Base-by-base conservation (phyloP, 2,888 invertebrate species). In the Hemithea aestivaria region DNA sequence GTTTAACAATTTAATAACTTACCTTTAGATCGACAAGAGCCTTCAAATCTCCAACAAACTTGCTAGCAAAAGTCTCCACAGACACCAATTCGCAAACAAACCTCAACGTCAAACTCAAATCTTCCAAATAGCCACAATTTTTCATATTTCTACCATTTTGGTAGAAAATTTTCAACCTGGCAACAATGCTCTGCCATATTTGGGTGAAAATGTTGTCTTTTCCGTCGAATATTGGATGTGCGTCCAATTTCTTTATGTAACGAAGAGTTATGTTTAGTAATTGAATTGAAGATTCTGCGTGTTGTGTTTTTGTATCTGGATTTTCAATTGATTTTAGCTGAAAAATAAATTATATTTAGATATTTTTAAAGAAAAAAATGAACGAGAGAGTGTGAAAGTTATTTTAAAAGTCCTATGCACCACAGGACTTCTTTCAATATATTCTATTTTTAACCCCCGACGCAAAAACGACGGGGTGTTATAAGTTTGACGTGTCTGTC, bases 161-260 rank as follows among this genome's bases (percentile, higher is more conserved):
- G 7, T 59, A 59, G 0, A 63, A 44, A 6, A 70, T 51, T 2
- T 58, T 40, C 23, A 83, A 47, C 23, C 80, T 62, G 0, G 51
- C 23, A 46, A 70, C 72, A 1, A 83, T 35, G 43, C 73, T 58
- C 1, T 57, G 59, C 82, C 85, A 87, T 41, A 82, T 76, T 58
- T 70, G 53, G 2, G 60, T 27, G 35, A 76, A 70, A 0, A 83
- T 23, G 34, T 71, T 64, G 39, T 84, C 81, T 48, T 70, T 81
- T 9, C 73, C 60, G 29, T 70, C 48, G 48, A 82, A 84, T 9
- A 79, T 58, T 0, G 63, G 33, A 37, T 85, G 80, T 0, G 66
- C 48, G 45, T 83, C 82, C 0, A 87, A 49, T 45, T 80, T 85
- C 16, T 83, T 85, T n/a, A 73, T 57, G 34, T 85, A 66, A 1